These are phyloP conservation scores for Balaeniceps rex DNA, from an alignment of 2,113 vertebrate species.

Conservation along the genomic window DNA sequence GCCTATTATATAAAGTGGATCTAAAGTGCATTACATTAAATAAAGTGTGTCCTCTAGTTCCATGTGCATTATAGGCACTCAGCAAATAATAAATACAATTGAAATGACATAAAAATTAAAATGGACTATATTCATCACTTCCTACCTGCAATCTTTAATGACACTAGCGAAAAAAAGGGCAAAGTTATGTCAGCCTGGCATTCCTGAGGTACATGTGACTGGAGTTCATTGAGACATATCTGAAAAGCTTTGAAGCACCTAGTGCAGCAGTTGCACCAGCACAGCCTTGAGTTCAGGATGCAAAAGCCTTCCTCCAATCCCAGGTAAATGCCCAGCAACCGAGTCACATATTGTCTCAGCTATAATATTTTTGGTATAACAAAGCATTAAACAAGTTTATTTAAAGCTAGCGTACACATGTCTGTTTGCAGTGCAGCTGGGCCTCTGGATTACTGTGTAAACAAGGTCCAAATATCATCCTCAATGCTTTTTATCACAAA, in stretches of 20 bases:
- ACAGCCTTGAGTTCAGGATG: background rate
- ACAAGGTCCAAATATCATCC: background rate
- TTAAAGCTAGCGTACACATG: background rate
- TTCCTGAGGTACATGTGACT: background rate
- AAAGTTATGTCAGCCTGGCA: background rate
- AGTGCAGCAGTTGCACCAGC: background rate
- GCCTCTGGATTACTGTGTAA: background rate
- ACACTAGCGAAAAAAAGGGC: background rate
- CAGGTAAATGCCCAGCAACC: background rate
- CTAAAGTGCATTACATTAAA: slow-evolving; percentile 23
- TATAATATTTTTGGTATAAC: background rate
- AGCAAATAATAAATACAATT: slow-evolving; percentile 11
- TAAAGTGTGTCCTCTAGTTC: background rate
- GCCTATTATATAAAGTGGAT: background rate
- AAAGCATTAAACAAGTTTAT: background rate
- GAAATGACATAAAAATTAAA: slow-evolving; percentile 12
- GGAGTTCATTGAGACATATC: background rate
- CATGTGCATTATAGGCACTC: background rate
- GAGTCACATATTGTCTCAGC: background rate
- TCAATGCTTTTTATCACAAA: background rate
- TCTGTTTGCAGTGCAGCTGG: background rate
- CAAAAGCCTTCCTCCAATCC: background rate
- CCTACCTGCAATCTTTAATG: background rate
- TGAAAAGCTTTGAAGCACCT: background rate
- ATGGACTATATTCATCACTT: background rate